Evolutionary conservation across 2,888 invertebrate species (phyloP).

Genomic region (Crematogaster levior): DNA sequence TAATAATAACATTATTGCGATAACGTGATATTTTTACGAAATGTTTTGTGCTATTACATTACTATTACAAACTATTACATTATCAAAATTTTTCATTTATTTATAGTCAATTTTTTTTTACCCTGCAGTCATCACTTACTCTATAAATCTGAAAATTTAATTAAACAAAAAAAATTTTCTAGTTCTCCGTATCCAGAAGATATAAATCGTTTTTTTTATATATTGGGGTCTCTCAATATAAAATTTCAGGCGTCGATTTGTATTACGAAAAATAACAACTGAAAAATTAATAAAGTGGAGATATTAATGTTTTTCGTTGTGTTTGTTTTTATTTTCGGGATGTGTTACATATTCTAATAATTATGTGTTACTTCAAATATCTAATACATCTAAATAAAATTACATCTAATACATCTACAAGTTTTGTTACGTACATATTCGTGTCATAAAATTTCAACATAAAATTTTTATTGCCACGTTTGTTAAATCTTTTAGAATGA

Average conservation of each 20-base stretch:
- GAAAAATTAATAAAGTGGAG: not conserved
- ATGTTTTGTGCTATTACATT: too few species aligned
- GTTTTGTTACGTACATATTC: not conserved
- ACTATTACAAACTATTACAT: not conserved
- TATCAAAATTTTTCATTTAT: not conserved
- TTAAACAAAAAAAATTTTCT: too few species aligned
- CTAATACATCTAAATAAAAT: too few species aligned
- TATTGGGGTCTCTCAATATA: too few species aligned
- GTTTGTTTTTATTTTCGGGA: not conserved
- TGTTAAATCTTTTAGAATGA: conserved; percentile 28
- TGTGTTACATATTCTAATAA: not conserved
- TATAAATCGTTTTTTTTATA: too few species aligned
- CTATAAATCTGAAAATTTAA: too few species aligned
- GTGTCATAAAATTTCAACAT: not conserved
- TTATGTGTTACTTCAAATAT: not conserved
- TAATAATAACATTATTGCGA: conserved; percentile 21
- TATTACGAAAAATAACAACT: too few species aligned
- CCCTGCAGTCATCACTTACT: too few species aligned
- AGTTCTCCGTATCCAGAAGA: too few species aligned
- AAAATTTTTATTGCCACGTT: conserved; percentile 1
- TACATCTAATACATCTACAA: not conserved
- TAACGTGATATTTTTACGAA: not conserved
- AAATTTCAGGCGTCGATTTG: too few species aligned
- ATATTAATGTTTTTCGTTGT: conserved; percentile 23
- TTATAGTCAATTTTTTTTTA: not conserved